Base-by-base conservation (phyloP, 1,140 invertebrate genomes). In the Aplysia californica region DNA sequence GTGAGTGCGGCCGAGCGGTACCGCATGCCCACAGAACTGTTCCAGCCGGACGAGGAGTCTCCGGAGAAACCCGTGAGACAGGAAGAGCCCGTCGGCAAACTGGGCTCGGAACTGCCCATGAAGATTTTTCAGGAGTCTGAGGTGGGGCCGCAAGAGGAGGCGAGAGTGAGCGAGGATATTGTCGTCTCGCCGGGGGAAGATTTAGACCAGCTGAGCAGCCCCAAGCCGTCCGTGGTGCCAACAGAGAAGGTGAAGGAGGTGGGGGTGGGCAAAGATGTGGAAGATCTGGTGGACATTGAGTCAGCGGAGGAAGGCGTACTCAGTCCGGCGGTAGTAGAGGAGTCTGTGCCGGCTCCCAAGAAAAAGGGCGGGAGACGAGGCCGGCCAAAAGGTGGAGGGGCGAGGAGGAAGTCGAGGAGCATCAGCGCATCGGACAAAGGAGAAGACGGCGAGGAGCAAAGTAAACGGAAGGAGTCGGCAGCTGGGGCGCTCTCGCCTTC, bases 1-100 rank as follows among this genome's bases (percentile, higher is more conserved):
- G 72, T 75, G 23, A 75, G 72, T 75, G 61, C 72, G 33, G 72
- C 72, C 29, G 72, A 75, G 41, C 64, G 61, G 29, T 75, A 75
- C 41, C 33, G 72, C 20, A 75, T 75, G 72, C 72, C 72, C n/a
- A 38, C 35, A 18, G 72, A 75, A 31, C 36, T 75, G 72, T 75
- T 75, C 29, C 72, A 75, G 41, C 72, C 72, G 31, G 72, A 75
- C 66, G 72, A 75, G 21, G 72, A 75, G 31, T 66, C 72, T 0
- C 59, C 61, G 15, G 72, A 75, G 35, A 75, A 75, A 66, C 21
- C 58, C 3, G 1, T 61, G 56, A 73, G 35, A 31, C 33, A 15
- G 6, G 56, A 61, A 26, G 50, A 58, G 20, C 20, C 1, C 6
- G 18, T n/a, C 35, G 35, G 36, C 36, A 71, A 33, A 56, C 26